Percentiles rank a stretch among this genome's conserved stretches.
Evolutionary conservation across 2,888 invertebrate species (phyloP).

Genomic region (Deilephila elpenor): DNA sequence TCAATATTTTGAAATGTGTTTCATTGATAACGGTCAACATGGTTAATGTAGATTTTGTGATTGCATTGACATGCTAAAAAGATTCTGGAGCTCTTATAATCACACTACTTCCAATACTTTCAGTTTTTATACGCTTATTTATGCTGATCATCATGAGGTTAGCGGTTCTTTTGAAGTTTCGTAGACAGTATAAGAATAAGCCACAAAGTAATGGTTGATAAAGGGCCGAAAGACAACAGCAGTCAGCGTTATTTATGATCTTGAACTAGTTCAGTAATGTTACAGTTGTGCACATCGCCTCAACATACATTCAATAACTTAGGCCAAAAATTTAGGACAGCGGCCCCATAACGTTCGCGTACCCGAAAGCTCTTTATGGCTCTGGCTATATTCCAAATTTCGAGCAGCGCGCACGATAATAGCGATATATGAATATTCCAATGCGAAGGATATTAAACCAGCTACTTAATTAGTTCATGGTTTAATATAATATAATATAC

Average conservation of each 20-base stretch:
- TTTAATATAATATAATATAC: not conserved
- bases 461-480: conserved; percentile 8
- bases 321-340: conserved; percentile 68
- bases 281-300: conserved; percentile 33
- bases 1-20: conserved; percentile 1
- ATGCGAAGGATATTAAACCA: conserved; percentile 51
- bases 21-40: not conserved
- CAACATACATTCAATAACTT: conserved; percentile 30
- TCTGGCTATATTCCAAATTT: conserved; percentile 74
- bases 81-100: no score
- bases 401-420: conserved; percentile 57
- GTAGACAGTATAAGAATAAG: no score
- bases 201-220: not conserved
- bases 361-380: conserved; percentile 63
- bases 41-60: not conserved
- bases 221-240: not conserved
- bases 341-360: conserved; percentile 65
- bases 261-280: not conserved
- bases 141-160: no score
- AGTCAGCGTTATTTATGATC: conserved; percentile 1
- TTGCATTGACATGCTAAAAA: no score
- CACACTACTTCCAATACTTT: no score
- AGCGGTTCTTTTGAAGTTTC: no score
- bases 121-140: no score
- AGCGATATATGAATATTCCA: conserved; percentile 61